These are phyloP conservation scores for Pandemis heparana DNA, from an alignment of 2,888 invertebrate species.

Conservation along the genomic window DNA sequence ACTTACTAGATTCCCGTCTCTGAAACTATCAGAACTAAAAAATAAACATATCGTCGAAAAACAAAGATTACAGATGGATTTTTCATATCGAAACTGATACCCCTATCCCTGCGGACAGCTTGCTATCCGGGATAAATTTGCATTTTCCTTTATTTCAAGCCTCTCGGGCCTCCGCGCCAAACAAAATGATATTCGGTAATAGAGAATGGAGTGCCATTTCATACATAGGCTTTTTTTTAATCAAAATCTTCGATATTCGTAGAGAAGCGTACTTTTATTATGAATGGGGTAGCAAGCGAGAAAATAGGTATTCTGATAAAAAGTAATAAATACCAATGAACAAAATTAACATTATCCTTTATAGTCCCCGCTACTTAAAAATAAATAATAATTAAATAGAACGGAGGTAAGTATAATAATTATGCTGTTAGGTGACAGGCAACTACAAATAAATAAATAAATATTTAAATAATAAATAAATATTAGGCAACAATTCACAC, in stretches of 20 bases:
- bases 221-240: neutral
- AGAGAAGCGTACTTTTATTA: neutral
- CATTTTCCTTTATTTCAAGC: constrained; percentile 32
- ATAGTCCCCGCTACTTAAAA: no score
- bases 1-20: neutral
- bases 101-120: constrained; percentile 29
- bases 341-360: no score
- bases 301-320: no score
- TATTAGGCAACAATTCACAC: no score
- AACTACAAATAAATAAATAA: no score
- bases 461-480: no score
- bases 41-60: constrained; percentile 16
- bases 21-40: constrained; percentile 15
- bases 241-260: neutral
- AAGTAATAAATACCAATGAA: no score
- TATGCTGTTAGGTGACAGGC: no score
- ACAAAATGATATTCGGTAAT: constrained; percentile 36
- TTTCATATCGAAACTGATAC: constrained; percentile 30
- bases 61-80: constrained; percentile 25
- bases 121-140: constrained; percentile 34
- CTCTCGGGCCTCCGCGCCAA: constrained; percentile 19
- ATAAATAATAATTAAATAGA: no score
- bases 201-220: neutral
- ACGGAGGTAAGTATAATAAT: no score
- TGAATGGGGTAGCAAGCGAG: no score